Evolutionary conservation across 2,888 invertebrate genomes (phyloP), one percentile per base, ranked within the genome.

Genomic region (Mimumesa dahlbomi): DNA sequence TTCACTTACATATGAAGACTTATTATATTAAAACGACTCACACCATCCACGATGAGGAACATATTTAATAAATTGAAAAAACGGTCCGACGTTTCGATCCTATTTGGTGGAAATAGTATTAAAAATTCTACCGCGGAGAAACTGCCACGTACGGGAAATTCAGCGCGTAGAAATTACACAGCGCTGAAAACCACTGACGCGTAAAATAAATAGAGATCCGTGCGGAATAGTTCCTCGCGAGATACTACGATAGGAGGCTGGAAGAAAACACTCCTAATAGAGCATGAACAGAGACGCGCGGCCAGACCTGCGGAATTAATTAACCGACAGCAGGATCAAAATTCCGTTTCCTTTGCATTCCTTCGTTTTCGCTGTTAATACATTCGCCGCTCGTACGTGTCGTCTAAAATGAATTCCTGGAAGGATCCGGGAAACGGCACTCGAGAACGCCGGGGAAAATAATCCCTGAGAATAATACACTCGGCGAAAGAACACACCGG

Each of bases 391-490:
- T 16, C 18, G 46, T 13, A 14, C n/a, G n/a, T n/a, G n/a, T 43
- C 9, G 11, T 3, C 18, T 4, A 6, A 18, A 43, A 16, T 25
- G 40, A 34, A 59, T 73, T 66, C 53, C 18, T 16, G 29, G 66
- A 57, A 59, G 63, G 21, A 48, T 21, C n/a, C 36, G 40, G 46
- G 36, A 18, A 46, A 43, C n/a, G n/a, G n/a, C n/a, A n/a, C n/a
- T n/a, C n/a, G n/a, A n/a, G n/a, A n/a, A n/a, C n/a, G n/a, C n/a
- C n/a, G n/a, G 59, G 16, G n/a, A 2, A 54, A 48, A 57, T 48
- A 52, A 58, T 64, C 53, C 42, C 36, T 38, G 13, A 40, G 45
- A 66, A 66, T 72, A 66, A 49, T 67, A 54, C 25, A 16, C 25
- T 21, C 14, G 58, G 40, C 31, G 49, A 36, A 50, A 53, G 42